Percentiles rank a stretch among this genome's conserved stretches.
Conservation (phyloP, 2,113 vertebrate species). For the Menidia beryllina region DNA sequence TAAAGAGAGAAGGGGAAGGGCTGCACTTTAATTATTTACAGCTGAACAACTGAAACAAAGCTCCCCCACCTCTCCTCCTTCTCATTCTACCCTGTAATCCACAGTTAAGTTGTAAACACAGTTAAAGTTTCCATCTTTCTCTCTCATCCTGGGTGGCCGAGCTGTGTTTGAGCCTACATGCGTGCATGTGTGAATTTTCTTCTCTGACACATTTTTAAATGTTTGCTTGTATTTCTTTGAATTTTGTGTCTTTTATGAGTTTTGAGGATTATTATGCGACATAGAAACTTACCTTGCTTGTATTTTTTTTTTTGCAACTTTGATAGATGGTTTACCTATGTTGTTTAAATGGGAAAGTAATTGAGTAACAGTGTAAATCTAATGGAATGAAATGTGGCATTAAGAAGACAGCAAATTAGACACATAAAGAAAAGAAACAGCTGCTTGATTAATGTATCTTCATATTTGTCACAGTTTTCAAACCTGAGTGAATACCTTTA, state of each 20-base stretch:
- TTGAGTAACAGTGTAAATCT: slow-evolving; percentile 4
- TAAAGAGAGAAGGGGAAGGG: slow-evolving; percentile 32
- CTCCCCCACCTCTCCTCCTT: slow-evolving; percentile 26
- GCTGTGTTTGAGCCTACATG: slow-evolving; percentile 52
- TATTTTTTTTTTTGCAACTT: not conserved
- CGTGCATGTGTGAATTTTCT: slow-evolving; percentile 42
- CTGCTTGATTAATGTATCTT: slow-evolving; percentile 34
- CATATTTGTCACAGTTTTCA: slow-evolving; percentile 1
- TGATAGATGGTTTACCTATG: too few relatives aligned
- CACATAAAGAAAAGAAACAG: not conserved
- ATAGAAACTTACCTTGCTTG: slow-evolving; percentile 1
- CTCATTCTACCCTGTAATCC: slow-evolving; percentile 79
- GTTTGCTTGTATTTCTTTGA: slow-evolving; percentile 33
- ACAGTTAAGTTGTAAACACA: slow-evolving; percentile 80
- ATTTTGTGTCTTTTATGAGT: too few relatives aligned
- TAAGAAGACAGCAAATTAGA: not conserved
- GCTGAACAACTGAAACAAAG: slow-evolving; percentile 74
- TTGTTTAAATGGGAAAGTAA: not conserved
- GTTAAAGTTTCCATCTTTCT: slow-evolving; percentile 79
- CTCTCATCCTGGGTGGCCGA: slow-evolving; percentile 82
- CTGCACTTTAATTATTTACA: slow-evolving; percentile 83
- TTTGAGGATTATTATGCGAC: not conserved
- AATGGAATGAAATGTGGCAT: not conserved
- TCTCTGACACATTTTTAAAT: slow-evolving; percentile 38
- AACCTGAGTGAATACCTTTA: not conserved